Conservation (phyloP, 23 tunicate genomes). For the Aplidium turbinatum region DNA sequence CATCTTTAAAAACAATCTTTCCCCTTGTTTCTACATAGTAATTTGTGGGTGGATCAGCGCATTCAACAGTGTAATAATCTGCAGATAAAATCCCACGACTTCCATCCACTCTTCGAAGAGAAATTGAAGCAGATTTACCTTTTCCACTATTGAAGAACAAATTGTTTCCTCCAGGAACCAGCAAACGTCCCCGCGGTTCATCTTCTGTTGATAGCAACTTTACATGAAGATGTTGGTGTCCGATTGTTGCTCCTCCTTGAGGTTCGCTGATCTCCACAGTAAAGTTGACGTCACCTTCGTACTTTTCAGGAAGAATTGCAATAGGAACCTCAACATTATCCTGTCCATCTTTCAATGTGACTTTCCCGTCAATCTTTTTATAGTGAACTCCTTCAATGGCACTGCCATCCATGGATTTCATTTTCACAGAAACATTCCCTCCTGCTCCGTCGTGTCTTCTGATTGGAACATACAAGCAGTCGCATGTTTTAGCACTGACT, state of each 20-base stretch:
- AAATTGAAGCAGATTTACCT: background rate
- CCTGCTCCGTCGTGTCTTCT: conserved; percentile 7
- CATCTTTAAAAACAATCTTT: background rate
- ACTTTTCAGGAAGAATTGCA: conserved; percentile 22
- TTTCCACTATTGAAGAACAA: background rate
- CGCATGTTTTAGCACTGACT: background rate
- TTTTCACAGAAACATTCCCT: conserved; percentile 25
- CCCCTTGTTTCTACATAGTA: background rate
- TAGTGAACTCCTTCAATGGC: conserved; percentile 59
- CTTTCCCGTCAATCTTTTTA: conserved; percentile 26
- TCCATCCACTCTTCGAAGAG: conserved; percentile 15
- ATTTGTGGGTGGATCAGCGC: background rate
- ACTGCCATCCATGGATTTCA: conserved; percentile 31
- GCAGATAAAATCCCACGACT: conserved; percentile 10
- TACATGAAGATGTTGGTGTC: background rate
- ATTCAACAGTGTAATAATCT: background rate
- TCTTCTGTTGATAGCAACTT: background rate
- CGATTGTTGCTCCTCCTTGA: conserved; percentile 43
- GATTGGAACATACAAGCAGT: conserved; percentile 14
- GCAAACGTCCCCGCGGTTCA: conserved; percentile 8
- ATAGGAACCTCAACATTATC: conserved; percentile 33
- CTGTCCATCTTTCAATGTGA: conserved; percentile 57
- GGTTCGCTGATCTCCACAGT: conserved; percentile 49
- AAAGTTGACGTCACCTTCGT: conserved; percentile 30
- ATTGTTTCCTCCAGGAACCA: background rate